phyloP scores from a whole-genome alignment of 1,140 invertebrate species.

The Eulimnadia texana region DNA sequence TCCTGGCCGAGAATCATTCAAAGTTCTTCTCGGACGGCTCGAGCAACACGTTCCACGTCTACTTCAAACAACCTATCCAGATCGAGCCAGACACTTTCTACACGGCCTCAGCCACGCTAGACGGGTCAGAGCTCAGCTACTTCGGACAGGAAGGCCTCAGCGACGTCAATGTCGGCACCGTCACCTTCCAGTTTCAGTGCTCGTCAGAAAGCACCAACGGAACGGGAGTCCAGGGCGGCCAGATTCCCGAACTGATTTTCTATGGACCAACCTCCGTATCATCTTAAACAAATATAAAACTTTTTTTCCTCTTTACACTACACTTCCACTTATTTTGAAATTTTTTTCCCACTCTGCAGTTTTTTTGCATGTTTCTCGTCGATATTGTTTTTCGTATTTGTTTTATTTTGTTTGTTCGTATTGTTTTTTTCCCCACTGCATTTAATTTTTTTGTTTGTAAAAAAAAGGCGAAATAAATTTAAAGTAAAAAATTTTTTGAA shows the following conservation, averaged over 20 bases:
- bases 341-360: neutral
- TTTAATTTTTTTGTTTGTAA: no score
- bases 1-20: conserved; percentile 74
- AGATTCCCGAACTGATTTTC: conserved; percentile 86
- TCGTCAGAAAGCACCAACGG: conserved; percentile 87
- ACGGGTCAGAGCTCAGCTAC: conserved; percentile 80
- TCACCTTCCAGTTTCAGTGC: conserved; percentile 87
- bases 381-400: neutral
- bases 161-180: conserved; percentile 72
- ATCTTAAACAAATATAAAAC: neutral
- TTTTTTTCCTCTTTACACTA: neutral
- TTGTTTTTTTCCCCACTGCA: no score
- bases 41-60: conserved; percentile 83
- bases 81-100: conserved; percentile 82
- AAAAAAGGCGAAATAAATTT: no score
- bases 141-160: conserved; percentile 90
- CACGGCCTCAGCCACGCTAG: conserved; percentile 73
- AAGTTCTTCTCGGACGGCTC: conserved; percentile 88
- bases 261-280: conserved; percentile 35
- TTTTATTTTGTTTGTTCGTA: neutral
- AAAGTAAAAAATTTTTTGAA: no score
- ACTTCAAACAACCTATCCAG: conserved; percentile 78
- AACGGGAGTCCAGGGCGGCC: conserved; percentile 82
- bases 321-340: neutral
- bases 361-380: neutral